These are phyloP conservation scores for Chironomus riparius DNA, from an alignment of 2,888 invertebrate species.

Conservation along the genomic window DNA sequence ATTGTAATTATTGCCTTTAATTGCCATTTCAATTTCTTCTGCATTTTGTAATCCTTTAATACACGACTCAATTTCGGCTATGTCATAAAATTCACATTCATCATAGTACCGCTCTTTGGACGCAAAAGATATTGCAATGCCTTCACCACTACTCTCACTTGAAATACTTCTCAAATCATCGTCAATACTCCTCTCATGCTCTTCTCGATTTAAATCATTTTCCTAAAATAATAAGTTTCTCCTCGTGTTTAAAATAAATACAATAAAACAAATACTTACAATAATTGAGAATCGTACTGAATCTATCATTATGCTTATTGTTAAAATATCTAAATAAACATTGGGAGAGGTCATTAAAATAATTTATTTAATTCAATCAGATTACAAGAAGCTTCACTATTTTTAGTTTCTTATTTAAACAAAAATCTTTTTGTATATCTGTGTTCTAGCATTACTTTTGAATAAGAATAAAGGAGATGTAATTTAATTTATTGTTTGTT, in stretches of 20 bases:
- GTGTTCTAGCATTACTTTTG: background rate
- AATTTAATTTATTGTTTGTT: slow-evolving; percentile 25
- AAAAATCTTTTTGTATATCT: background rate
- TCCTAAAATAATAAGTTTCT: slow-evolving; percentile 33
- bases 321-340: background rate
- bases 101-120: slow-evolving; percentile 30
- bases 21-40: slow-evolving; percentile 34
- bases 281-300: slow-evolving; percentile 43
- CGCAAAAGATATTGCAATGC: slow-evolving; percentile 34
- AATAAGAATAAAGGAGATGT: background rate
- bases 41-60: slow-evolving; percentile 34
- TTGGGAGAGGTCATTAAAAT: background rate
- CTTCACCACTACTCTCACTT: slow-evolving; percentile 39
- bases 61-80: slow-evolving; percentile 37
- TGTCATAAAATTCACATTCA: slow-evolving; percentile 38
- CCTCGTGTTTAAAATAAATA: too few relatives aligned
- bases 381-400: too few relatives aligned
- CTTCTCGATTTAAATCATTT: slow-evolving; percentile 39
- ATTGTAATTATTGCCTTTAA: slow-evolving; percentile 30
- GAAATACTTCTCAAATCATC: slow-evolving; percentile 40
- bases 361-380: background rate
- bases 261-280: slow-evolving; percentile 35
- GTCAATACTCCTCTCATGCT: background rate
- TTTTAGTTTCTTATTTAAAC: background rate
- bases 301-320: slow-evolving; percentile 34